Base-by-base conservation (phyloP, 2,888 invertebrate genomes). In the Apamea epomidion region DNA sequence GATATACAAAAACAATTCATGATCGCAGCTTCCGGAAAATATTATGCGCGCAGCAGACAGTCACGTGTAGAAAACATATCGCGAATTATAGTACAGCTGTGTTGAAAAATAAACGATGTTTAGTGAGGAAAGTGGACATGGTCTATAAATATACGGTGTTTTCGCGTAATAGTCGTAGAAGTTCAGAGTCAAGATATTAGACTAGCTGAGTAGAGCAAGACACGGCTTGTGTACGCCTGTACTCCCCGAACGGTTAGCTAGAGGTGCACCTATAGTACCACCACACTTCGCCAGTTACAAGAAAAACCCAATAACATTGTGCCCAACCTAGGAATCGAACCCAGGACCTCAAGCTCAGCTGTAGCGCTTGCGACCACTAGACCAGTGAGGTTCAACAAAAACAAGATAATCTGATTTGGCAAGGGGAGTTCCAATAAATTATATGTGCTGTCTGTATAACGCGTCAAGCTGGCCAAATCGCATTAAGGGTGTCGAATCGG, bases 31-130 rank as follows among this genome's bases (percentile, higher is more conserved):
- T 80, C 86, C 83, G 69, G 16, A 83, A 67, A 70, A 80, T 80
- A 71, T 81, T 72, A 85, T 71, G 0, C n/a, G 32, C 54, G 42
- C 65, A 60, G 18, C 62, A 69, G 72, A 68, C 70, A 45, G 29
- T 72, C 76, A 77, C 83, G 76, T 45, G 75, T 65, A 16, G 48
- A 69, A 76, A 76, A 83, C 75, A 77, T 67, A 29, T 51, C 25
- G 65, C 54, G 51, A 65, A 76, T 69, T 16, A 29, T 62, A 62
- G 62, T 62, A 73, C 74, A 74, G 48, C 73, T 58, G 65, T 69
- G 69, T 69, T 62, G 77, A 70, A 77, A 85, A 83, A 85, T 76
- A 83, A 86, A 84, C 45, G 73, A 16, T 82, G 60, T 78, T 29
- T 67, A 68, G 48, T 68, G 70, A 21, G 42, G 76, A 51, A 65